A percentile compares a stretch with the other conserved stretches of the same genome.
Conservation (phyloP, 2,113 vertebrate genomes). For the Pomatostomus ruficeps region DNA sequence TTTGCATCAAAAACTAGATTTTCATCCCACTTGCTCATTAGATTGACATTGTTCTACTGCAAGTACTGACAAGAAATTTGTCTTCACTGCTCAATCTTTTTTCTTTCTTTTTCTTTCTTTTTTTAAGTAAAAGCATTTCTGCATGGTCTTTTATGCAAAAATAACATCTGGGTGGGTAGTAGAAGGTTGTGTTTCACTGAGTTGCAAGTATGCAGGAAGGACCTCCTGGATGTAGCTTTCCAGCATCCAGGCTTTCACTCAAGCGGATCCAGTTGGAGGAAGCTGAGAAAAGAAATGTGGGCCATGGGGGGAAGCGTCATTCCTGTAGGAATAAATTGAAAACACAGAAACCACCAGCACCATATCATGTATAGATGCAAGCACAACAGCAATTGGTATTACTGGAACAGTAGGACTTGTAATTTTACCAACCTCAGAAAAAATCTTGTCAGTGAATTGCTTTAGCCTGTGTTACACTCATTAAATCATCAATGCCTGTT, state of each 20-base stretch:
- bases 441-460: background rate
- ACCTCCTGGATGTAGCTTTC: background rate
- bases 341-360: background rate
- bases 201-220: background rate
- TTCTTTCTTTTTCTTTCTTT: background rate
- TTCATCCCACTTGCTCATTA: conserved; percentile 53
- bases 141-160: background rate
- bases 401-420: background rate
- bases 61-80: conserved; percentile 53
- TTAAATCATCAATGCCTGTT: background rate
- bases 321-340: background rate
- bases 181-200: background rate
- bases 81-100: background rate
- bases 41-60: conserved; percentile 53
- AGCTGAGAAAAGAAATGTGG: background rate
- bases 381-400: background rate
- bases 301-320: background rate
- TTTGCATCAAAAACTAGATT: conserved; percentile 58
- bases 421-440: background rate
- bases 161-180: background rate
- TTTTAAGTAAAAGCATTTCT: conserved; percentile 11
- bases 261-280: background rate
- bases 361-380: background rate
- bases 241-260: background rate
- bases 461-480: background rate